phyloP scores from a whole-genome alignment of 2,888 invertebrate genomes.

The Cataglyphis cursor region DNA sequence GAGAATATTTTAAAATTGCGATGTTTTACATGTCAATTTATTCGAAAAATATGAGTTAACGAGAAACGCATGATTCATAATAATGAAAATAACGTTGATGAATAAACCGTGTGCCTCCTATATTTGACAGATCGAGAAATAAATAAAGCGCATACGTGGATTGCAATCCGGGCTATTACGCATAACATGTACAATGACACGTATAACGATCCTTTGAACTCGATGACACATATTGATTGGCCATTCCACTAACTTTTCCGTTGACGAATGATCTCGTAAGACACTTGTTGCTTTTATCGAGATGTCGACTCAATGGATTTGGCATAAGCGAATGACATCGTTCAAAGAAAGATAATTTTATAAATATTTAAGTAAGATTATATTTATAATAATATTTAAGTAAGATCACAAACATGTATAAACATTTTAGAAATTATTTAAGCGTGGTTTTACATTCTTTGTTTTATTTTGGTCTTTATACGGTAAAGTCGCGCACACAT shows the following conservation, averaged over 20 bases:
- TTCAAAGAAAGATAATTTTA: not conserved
- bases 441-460: too few species aligned
- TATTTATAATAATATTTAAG: too few species aligned
- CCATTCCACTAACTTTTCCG: conserved; percentile 30
- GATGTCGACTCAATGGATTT: not conserved
- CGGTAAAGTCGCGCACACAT: too few species aligned
- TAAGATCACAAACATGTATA: too few species aligned
- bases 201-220: conserved; percentile 3
- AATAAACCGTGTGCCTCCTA: not conserved
- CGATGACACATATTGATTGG: conserved; percentile 3
- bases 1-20: too few species aligned
- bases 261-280: conserved; percentile 70
- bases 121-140: conserved; percentile 2
- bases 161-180: not conserved
- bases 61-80: not conserved
- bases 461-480: too few species aligned
- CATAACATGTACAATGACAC: not conserved
- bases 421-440: too few species aligned
- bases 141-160: not conserved
- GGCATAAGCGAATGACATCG: not conserved
- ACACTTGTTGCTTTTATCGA: conserved; percentile 72
- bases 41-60: not conserved
- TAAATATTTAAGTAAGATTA: too few species aligned
- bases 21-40: not conserved
- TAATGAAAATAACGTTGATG: not conserved